Evolutionary conservation across 2,113 vertebrate genomes (phyloP), one percentile per base, ranked within the genome.

Genomic region (Patagioenas fasciata): DNA sequence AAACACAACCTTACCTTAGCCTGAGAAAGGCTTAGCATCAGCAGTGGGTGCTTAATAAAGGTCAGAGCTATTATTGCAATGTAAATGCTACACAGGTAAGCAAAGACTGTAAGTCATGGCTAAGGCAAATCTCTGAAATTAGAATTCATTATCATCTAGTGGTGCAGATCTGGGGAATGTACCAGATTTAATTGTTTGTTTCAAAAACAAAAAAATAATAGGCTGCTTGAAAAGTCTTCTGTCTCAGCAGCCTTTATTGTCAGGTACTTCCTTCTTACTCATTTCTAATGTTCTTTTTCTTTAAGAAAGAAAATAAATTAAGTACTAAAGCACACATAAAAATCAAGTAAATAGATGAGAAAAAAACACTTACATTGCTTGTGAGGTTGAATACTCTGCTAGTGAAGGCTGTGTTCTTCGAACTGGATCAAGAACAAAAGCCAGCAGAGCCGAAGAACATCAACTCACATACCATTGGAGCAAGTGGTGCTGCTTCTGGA

Each of bases 391-490:
- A 72, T 24, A 67, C 29, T 62, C 13, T 91, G 15, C 34, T 60
- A 61, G 36, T 8, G 53, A 89, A 91, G 50, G 5, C 29, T 74
- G 12, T 75, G 10, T 81, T 78, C 53, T 89, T 91, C 10, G 5
- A 89, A 44, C 32, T 58, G 16, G 21, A 34, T 79, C 36, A 77
- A 79, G 40, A 14, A 32, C 54, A 50, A 87, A 93, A 94, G 75
- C 15, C 40, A 85, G 32, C 47, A 67, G 57, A 92, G 23, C 31
- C 61, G 60, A 26, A 82, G 53, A 89, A 82, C 7, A 44, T 84
- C 24, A 82, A 6, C 21, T 89, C 32, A 89, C 89, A 13, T 91
- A 91, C 94, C 93, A 94, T 66, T 83, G 36, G 71, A 89, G 62
- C 42, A 72, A 80, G 40, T 47, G 29, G 2, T 73, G 57, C 71